A percentile compares a stretch with the other conserved stretches of the same genome.
Evolutionary conservation across 2,888 invertebrate species (phyloP).

Genomic region (Beris morrisii): DNA sequence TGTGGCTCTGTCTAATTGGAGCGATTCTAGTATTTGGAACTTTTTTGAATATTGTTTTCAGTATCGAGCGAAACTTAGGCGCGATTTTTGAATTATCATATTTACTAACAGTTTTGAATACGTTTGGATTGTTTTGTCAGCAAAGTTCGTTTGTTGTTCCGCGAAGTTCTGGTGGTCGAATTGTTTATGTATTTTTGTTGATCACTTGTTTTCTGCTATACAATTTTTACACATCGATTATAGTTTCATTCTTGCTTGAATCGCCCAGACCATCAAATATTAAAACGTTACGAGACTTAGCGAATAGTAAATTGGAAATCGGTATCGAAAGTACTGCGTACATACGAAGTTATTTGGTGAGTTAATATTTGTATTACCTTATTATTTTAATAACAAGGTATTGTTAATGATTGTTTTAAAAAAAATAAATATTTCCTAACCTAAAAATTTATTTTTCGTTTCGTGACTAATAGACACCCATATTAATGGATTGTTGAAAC

Average conservation of each 20-base stretch:
- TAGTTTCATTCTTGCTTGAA: conserved; percentile 64
- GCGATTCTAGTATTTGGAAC: conserved; percentile 50
- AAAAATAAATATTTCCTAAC: too few relatives aligned
- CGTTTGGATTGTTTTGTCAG: conserved; percentile 58
- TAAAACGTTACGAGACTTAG: conserved; percentile 58
- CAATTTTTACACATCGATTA: conserved; percentile 66
- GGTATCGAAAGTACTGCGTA: conserved; percentile 59
- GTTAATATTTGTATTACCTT: conserved; percentile 25
- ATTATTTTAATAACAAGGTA: neutral
- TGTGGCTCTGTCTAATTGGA: conserved; percentile 60
- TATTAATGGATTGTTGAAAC: too few relatives aligned
- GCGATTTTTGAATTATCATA: conserved; percentile 45
- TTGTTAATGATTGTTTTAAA: too few relatives aligned
- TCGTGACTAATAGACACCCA: too few relatives aligned
- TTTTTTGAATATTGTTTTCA: conserved; percentile 51
- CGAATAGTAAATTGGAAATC: conserved; percentile 60
- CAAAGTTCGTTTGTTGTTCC: conserved; percentile 58
- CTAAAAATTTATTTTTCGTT: neutral
- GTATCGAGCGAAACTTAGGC: conserved; percentile 45
- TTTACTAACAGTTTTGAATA: conserved; percentile 51
- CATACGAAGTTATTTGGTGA: conserved; percentile 47
- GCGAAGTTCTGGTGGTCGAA: conserved; percentile 54
- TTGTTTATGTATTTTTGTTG: conserved; percentile 48
- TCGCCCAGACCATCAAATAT: conserved; percentile 60
- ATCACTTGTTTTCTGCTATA: conserved; percentile 59